phyloP scores from a whole-genome alignment of 37 sponge, comb jelly and placozoan genomes.

The Halisarca cf. caerulea region DNA sequence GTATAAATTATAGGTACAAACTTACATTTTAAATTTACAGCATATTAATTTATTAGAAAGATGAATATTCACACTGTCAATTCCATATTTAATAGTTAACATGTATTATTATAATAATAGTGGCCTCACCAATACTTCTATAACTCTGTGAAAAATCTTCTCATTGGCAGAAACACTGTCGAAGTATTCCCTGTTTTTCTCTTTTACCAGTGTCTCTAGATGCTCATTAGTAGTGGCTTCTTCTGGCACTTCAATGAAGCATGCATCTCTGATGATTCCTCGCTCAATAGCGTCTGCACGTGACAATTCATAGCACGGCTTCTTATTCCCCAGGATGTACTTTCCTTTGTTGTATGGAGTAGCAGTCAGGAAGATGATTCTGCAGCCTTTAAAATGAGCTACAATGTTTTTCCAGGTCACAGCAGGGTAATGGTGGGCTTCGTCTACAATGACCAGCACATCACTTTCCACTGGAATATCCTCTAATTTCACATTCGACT shows the following conservation, averaged over 20 bases:
- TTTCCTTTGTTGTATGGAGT: constrained; percentile 28
- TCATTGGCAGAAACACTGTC: no score
- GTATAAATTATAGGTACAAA: no score
- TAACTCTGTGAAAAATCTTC: no score
- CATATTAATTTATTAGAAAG: no score
- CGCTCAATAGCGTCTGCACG: background rate
- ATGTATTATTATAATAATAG: no score
- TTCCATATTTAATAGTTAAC: no score
- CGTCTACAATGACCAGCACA: constrained; percentile 36
- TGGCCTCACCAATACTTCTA: no score
- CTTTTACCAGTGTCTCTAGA: background rate
- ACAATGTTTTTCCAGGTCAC: constrained; percentile 24
- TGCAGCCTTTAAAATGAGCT: background rate
- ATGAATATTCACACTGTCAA: no score
- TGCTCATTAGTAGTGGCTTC: background rate
- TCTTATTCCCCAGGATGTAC: background rate
- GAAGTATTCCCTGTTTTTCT: no score
- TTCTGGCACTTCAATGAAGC: background rate
- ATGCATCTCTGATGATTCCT: background rate
- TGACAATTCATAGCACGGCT: background rate
- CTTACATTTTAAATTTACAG: no score
- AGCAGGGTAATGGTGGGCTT: constrained; percentile 47
- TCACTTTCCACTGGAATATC: background rate
- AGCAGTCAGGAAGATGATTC: constrained; percentile 9
- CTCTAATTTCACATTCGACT: background rate